Percentiles rank a stretch among this genome's conserved stretches.
Evolutionary conservation across 2,888 invertebrate genomes (phyloP).

Genomic region (Philhelius pedissequus): DNA sequence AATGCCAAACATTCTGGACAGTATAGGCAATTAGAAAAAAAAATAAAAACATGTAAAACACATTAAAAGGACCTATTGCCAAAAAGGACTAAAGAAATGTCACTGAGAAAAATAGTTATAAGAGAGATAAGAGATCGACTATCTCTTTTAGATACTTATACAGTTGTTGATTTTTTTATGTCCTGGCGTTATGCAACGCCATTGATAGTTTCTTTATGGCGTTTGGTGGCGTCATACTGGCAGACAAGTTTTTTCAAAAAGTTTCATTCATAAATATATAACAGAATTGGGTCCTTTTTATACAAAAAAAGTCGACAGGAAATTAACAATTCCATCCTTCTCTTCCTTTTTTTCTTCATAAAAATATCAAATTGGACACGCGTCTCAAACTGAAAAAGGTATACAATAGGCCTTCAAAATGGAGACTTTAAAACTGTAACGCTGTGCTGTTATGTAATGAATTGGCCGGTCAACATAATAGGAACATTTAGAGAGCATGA

Average conservation of each 20-base stretch:
- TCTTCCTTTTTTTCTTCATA: background rate
- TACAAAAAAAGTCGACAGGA: constrained; percentile 35
- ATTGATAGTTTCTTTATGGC: too few species aligned
- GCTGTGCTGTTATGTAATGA: background rate
- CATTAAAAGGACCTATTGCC: background rate
- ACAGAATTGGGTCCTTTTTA: background rate
- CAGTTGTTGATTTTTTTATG: constrained; percentile 4
- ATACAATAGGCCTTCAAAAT: background rate
- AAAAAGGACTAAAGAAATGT: constrained; percentile 7
- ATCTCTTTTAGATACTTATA: background rate
- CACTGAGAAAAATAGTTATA: constrained; percentile 3
- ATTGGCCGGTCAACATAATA: background rate
- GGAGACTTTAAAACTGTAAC: background rate
- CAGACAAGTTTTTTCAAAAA: background rate
- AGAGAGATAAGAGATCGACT: background rate
- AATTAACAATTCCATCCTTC: constrained; percentile 34
- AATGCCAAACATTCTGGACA: background rate
- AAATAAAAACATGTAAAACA: background rate
- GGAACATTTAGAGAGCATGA: background rate
- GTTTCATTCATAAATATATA: constrained; percentile 44
- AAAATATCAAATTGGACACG: constrained; percentile 30
- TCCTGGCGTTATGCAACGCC: background rate
- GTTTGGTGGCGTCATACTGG: constrained; percentile 12
- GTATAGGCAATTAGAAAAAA: background rate
- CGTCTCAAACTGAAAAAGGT: background rate